Evolutionary conservation across 2,888 invertebrate genomes (phyloP), one percentile per base, ranked within the genome.

Genomic region (Silvanus unidentatus): DNA sequence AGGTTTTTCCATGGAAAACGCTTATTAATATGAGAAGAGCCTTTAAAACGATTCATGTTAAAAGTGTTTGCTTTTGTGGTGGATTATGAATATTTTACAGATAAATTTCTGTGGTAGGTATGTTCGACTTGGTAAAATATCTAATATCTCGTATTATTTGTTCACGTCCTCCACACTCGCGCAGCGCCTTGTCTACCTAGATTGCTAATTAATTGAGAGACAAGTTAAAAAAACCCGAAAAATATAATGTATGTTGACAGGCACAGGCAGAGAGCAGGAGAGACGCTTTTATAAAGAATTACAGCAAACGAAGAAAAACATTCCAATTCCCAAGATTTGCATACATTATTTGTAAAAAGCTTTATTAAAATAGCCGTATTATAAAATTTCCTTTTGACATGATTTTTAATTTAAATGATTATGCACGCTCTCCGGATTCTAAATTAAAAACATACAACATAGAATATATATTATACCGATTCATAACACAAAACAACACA

Each of bases 381-480:
- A 50, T 45, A 46, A 45, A 37, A 37, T 37, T 37, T 53, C 54
- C n/a, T 54, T 54, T 54, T 49, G 47, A 53, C 54, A 46, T 50
- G 44, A 43, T 51, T 54, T 56, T 55, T 56, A 58, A 57, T 60
- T 55, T 54, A 52, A 52, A 57, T 52, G 50, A 51, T 53, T 54
- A 54, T 49, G 15, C 15, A 32, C 32, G 32, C 54, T 49, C 41
- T 47, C 46, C 15, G 43, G 46, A 51, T 47, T 48, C 50, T 49
- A 59, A 59, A 63, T 63, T 57, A 62, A 63, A 61, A 60, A 56
- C 54, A 58, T 48, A 59, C 62, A n/a, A 60, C 48, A 49, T 14
- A 12, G 39, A 16, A 34, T 39, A 12, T 30, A 43, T 40, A 30
- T 32, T 16, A 15, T 2, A 14, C 14, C 11, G n/a, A 43, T 3